Percentiles rank a stretch among this genome's conserved stretches.
Evolutionary conservation across 2,888 invertebrate genomes (phyloP).

Genomic region (Lutraria lutraria): DNA sequence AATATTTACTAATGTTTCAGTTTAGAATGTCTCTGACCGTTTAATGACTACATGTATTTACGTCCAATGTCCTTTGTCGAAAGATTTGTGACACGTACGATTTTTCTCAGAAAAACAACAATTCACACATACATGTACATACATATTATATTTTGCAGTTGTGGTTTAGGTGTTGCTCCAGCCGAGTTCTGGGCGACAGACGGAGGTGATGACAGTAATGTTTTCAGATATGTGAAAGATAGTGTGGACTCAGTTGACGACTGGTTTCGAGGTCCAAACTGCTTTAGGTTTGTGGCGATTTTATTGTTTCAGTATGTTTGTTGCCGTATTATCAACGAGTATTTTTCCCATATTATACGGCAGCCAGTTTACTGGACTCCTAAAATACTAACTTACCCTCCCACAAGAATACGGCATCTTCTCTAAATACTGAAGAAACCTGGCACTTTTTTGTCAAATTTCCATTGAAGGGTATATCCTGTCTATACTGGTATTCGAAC

Average conservation of each 20-base stretch:
- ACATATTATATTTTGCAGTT: not conserved
- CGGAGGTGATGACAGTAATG: not conserved
- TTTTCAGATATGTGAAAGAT: conserved; percentile 17
- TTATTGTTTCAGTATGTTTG: not conserved
- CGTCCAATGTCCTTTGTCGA: too few relatives aligned
- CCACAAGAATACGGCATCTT: too few relatives aligned
- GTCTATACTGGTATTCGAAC: not conserved
- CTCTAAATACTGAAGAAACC: too few relatives aligned
- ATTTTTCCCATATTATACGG: not conserved
- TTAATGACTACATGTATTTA: too few relatives aligned
- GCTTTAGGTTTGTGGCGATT: conserved; percentile 12
- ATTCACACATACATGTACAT: not conserved
- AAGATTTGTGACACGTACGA: too few relatives aligned
- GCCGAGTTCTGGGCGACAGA: not conserved
- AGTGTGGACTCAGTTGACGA: not conserved
- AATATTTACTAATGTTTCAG: too few relatives aligned
- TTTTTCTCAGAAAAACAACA: not conserved
- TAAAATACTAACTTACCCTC: too few relatives aligned
- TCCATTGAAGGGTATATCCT: not conserved
- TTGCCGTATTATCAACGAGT: not conserved
- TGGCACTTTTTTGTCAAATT: not conserved
- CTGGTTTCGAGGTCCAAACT: conserved; percentile 27
- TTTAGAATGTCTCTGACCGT: too few relatives aligned
- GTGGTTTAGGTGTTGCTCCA: not conserved
- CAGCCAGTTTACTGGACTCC: not conserved